Conservation (phyloP, 2,113 vertebrate species). For the Tragulus kanchil region DNA sequence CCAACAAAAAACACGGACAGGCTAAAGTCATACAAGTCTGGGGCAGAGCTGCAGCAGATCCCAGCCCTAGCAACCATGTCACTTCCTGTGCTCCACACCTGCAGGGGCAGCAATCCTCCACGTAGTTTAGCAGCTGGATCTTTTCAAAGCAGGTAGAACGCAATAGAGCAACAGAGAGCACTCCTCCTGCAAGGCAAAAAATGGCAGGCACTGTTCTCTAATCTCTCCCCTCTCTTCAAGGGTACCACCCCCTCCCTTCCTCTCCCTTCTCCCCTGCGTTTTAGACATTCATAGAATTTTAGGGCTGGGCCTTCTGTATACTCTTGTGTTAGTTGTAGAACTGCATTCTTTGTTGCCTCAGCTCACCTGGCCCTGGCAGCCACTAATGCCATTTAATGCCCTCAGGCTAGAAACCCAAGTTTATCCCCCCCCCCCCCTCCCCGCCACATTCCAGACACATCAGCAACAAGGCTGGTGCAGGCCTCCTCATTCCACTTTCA, state of each 20-base stretch:
- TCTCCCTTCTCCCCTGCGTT: background rate
- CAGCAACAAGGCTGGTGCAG: constrained; percentile 35
- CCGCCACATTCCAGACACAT: constrained; percentile 25
- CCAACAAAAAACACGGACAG: background rate
- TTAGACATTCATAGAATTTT: constrained; percentile 44
- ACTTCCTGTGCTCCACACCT: background rate
- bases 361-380: constrained; percentile 52
- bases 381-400: constrained; percentile 34
- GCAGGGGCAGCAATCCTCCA: background rate
- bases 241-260: background rate
- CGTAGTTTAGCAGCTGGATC: constrained; percentile 17
- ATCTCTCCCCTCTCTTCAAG: background rate
- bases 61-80: background rate
- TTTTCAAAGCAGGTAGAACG: constrained; percentile 55
- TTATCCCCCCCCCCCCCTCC: background rate
- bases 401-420: constrained; percentile 5
- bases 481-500: background rate
- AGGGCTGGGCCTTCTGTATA: constrained; percentile 26
- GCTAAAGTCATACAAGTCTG: constrained; percentile 37
- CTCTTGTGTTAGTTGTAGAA: constrained; percentile 63
- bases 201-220: constrained; percentile 22
- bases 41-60: background rate
- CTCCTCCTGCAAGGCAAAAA: constrained; percentile 43
- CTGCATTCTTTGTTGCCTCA: constrained; percentile 54
- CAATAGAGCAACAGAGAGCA: background rate